These are phyloP conservation scores for Orthonevra nobilis DNA, from an alignment of 2,888 invertebrate genomes.

Conservation along the genomic window DNA sequence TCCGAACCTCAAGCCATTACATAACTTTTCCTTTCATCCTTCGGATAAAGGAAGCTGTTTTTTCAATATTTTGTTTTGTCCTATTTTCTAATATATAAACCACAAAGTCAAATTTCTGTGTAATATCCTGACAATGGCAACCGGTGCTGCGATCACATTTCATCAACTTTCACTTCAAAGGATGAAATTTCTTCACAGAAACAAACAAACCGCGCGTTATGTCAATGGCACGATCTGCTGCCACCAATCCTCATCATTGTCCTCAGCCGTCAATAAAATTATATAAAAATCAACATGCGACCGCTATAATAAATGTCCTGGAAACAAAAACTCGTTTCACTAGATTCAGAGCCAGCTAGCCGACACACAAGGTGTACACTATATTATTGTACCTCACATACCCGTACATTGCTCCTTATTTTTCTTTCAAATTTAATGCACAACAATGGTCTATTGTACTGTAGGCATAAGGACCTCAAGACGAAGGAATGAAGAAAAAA, in stretches of 20 bases:
- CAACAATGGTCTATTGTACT: constrained; percentile 59
- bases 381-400: too few relatives aligned
- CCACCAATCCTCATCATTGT: constrained; percentile 28
- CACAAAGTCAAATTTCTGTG: constrained; percentile 61
- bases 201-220: constrained; percentile 19
- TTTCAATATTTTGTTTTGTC: constrained; percentile 1
- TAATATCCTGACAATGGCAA: constrained; percentile 43
- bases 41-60: too few relatives aligned
- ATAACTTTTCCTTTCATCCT: too few relatives aligned
- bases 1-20: too few relatives aligned
- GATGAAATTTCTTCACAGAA: constrained; percentile 44
- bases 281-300: constrained; percentile 58
- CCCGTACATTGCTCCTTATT: constrained; percentile 21
- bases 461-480: constrained; percentile 56
- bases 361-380: constrained; percentile 49
- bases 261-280: constrained; percentile 43
- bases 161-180: constrained; percentile 62
- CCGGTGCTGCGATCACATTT: constrained; percentile 6
- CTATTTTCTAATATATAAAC: constrained; percentile 20
- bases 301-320: constrained; percentile 58
- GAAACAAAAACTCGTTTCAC: constrained; percentile 23
- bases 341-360: too few relatives aligned
- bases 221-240: constrained; percentile 42
- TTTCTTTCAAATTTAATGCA: constrained; percentile 39
- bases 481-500: constrained; percentile 32